These are phyloP conservation scores for Epinephelus malabaricus DNA, from an alignment of 2,797 vertebrate genomes.

Conservation along the genomic window DNA sequence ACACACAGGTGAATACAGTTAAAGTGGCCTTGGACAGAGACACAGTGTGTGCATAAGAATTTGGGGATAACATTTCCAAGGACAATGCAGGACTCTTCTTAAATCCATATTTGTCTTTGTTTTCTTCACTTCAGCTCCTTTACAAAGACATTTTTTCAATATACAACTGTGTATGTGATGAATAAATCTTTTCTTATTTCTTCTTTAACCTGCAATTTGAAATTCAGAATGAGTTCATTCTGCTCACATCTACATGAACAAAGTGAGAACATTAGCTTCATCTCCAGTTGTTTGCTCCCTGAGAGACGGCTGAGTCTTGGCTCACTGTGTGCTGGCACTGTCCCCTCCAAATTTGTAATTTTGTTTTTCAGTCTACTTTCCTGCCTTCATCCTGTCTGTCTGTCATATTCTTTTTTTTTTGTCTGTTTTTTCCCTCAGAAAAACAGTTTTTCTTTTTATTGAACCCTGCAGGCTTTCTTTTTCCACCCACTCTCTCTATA, in stretches of 20 bases:
- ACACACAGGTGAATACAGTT: not conserved
- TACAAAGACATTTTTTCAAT: too few relatives aligned
- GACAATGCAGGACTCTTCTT: not conserved
- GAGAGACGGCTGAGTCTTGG: not conserved
- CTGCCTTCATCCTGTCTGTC: slow-evolving; percentile 3
- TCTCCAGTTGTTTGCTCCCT: not conserved
- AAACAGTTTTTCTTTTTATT: slow-evolving; percentile 32
- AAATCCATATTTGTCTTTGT: not conserved
- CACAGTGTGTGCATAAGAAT: not conserved
- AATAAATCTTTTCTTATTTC: not conserved
- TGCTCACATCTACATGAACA: not conserved
- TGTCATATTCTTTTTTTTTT: not conserved
- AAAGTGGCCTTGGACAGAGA: slow-evolving; percentile 3
- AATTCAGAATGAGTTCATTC: not conserved
- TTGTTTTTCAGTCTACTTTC: slow-evolving; percentile 12
- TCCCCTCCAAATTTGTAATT: slow-evolving; percentile 15
- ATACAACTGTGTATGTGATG: not conserved
- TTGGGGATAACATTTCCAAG: not conserved
- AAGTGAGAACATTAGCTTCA: slow-evolving; percentile 1
- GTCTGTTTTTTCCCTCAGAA: not conserved
- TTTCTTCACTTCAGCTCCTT: not conserved
- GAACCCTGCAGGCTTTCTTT: slow-evolving; percentile 32
- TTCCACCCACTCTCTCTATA: slow-evolving; percentile 22
- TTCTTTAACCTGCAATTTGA: not conserved
- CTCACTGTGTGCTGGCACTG: slow-evolving; percentile 4